Base-by-base conservation (phyloP, 53 echinoderm and acorn worm genomes). In the Patiria pectinifera region DNA sequence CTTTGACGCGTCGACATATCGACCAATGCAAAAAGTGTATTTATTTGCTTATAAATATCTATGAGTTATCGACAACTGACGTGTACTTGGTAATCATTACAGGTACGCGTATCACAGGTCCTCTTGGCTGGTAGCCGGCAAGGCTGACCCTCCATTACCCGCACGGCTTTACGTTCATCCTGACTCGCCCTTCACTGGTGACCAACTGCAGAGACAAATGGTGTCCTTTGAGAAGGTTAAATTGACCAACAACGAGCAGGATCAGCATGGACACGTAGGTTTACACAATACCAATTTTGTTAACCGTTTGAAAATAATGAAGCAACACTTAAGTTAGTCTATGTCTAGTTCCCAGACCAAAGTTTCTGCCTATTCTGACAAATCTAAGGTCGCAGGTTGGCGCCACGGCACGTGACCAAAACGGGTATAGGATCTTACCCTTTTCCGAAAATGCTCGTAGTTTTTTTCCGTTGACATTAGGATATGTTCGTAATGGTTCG, bases 21-120 rank as follows among this genome's bases (percentile, higher is more conserved):
- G 53, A 53, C 1, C 53, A 53, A 53, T 53, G 53, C 53, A 53
- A 53, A 53, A 53, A 1, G 35, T 35, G 53, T 53, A 53, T 5
- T 53, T 53, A 6, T 5, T 53, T 53, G 0, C 53, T 53, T 8
- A 53, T 8, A 53, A 53, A 8, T 53, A 53, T 53, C 53, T 0
- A 53, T 53, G 35, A 53, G 49, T 49, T 4, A 49, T 49, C 53
- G 60, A 18, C 24, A 24, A 21, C 6, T 74, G 9, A 74, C 2
- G 69, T 15, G 0, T 23, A 0, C 4, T 74, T 74, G 22, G 1
- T 16, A 3, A 23, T 74, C 24, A 74, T 62, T 94, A 95, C 71
- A 95, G 99, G 11, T 99, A 99, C 71, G 99, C 99, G 47, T 99
- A 99, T 53, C 99, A 99, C 83, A 95, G 99, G 59, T 99, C 99